Percentiles rank a stretch among this genome's conserved stretches.
These are phyloP conservation scores for Meloidogyne chitwoodi DNA, from an alignment of 1,140 invertebrate species.

Conservation along the genomic window DNA sequence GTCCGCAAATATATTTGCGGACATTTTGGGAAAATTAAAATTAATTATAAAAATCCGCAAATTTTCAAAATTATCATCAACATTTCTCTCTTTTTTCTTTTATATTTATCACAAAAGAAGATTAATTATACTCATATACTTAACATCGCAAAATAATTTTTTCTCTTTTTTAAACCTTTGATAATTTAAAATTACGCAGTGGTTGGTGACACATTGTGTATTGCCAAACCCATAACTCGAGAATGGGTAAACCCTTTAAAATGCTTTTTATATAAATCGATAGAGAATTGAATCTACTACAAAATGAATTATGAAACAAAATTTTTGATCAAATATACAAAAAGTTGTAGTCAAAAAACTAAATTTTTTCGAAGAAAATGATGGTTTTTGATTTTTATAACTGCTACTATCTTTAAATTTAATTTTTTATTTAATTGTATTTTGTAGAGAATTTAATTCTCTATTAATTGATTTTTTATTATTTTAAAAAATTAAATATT, in stretches of 20 bases:
- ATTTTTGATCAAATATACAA: no score
- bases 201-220: neutral
- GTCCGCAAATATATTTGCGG: neutral
- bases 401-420: no score
- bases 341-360: no score
- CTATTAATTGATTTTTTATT: no score
- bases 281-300: neutral
- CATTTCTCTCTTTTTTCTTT: neutral
- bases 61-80: neutral
- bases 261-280: neutral
- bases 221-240: neutral
- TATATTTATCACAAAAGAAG: neutral
- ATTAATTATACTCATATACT: neutral
- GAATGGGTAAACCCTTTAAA: neutral
- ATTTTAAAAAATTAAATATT: no score
- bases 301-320: no score
- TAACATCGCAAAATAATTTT: neutral
- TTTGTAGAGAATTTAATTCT: no score
- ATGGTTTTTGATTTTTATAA: no score
- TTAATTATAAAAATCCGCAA: neutral
- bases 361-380: no score
- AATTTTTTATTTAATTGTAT: no score
- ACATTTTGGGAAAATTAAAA: neutral
- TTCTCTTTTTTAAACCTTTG: neutral
- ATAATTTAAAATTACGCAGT: neutral